Evolutionary conservation across 2,113 vertebrate genomes (phyloP).

Genomic region (Podarcis raffonei): DNA sequence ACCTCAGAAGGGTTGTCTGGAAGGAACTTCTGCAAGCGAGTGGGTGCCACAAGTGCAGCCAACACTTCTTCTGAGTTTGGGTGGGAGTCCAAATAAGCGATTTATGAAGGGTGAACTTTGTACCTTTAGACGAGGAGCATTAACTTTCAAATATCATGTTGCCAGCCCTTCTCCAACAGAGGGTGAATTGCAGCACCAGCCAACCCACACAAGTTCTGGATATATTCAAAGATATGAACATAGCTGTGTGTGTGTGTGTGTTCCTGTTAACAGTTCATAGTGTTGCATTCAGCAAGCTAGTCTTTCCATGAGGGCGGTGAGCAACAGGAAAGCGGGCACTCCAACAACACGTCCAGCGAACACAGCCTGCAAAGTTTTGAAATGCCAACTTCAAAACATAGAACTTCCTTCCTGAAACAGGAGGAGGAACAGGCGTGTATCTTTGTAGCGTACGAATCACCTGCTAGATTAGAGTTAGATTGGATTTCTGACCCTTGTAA

Average conservation of each 20-base stretch:
- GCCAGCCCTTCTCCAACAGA: background rate
- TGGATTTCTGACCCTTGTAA: background rate
- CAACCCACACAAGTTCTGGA: background rate
- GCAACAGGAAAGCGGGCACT: background rate
- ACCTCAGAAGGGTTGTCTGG: background rate
- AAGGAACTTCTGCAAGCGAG: background rate
- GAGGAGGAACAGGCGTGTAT: background rate
- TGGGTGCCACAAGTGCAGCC: background rate
- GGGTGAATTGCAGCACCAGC: background rate
- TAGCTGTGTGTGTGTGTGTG: background rate
- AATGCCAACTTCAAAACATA: background rate
- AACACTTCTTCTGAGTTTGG: background rate
- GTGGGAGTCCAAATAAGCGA: slow-evolving; percentile 22
- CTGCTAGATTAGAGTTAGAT: background rate
- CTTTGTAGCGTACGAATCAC: too few species aligned
- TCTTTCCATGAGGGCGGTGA: background rate
- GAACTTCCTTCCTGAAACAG: background rate
- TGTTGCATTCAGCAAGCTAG: background rate
- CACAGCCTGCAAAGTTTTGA: background rate
- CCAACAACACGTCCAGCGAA: background rate
- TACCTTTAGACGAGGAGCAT: slow-evolving; percentile 15
- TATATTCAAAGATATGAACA: background rate
- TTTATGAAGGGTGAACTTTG: slow-evolving; percentile 4
- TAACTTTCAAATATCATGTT: slow-evolving; percentile 8
- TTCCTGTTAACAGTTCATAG: background rate